Base-by-base conservation (phyloP, 2,888 invertebrate genomes). In the Steinernema carpocapsae region DNA sequence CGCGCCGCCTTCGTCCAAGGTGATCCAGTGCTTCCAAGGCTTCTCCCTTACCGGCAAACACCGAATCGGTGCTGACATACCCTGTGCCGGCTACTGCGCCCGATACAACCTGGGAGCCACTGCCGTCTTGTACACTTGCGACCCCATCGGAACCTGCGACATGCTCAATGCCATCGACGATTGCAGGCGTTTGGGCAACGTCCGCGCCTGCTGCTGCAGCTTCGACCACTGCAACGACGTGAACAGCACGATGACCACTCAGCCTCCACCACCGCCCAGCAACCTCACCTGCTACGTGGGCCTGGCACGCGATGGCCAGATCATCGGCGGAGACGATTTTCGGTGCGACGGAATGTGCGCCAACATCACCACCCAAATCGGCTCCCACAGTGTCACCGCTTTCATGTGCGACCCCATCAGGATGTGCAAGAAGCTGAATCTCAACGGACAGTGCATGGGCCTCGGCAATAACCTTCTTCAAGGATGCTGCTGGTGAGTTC, bases 311-410 rank as follows among this genome's bases (percentile, higher is more conserved):
- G 24, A 45, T 3, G 70, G n/a, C 7, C 22, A 29, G 70, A 46
- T 74, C 17, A 26, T 51, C 10, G 70, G 74, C 0, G 74, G 59
- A 0, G 37, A 32, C 14, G 37, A 24, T 14, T 17, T 74, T n/a
- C 70, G 42, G 14, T 74, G 74, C 71, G 56, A 70, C 29, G 74
- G 74, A 37, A 74, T 70, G 70, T 74, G 74, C 22, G 74, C 45
- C 37, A 74, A 74, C 24, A 22, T 74, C 14, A 43, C 70, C 17
- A 59, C 74, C 1, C 71, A 6, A 0, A 22, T 74, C 3, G 19
- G n/a, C 17, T 22, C 17, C 17, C n/a, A 4, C 6, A 59, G 12
- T 4, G 64, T 64, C 2, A 64, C 26, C 32, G 64, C 64, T 29
- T 74, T 22, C 56, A 74, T 71, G 42, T 74, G 74, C 24, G 74